A percentile compares a stretch with the other conserved stretches of the same genome.
Evolutionary conservation across 2,888 invertebrate species (phyloP).

Genomic region (Drosophila meridionalis): DNA sequence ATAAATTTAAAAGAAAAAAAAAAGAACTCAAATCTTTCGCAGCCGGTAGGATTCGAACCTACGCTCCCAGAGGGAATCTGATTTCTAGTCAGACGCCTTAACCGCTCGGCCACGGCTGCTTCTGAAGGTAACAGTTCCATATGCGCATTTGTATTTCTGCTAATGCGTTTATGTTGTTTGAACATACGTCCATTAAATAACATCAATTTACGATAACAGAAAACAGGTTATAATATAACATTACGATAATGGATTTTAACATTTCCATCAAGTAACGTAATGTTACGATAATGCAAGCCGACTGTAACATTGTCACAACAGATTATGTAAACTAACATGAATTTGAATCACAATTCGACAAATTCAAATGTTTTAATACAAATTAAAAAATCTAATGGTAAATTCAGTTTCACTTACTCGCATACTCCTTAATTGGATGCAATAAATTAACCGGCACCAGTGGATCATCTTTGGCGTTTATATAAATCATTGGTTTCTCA

Average conservation of each 20-base stretch:
- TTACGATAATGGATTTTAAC: constrained; percentile 18
- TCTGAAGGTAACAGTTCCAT: constrained; percentile 4
- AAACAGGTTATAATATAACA: constrained; percentile 1
- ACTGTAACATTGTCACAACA: constrained; percentile 11
- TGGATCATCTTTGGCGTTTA: constrained; percentile 97
- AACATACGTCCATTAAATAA: constrained; percentile 21
- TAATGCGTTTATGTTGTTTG: background rate
- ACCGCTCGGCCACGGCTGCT: constrained; percentile 85
- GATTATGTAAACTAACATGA: background rate
- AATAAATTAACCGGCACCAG: constrained; percentile 93
- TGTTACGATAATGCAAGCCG: constrained; percentile 15
- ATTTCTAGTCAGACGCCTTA: constrained; percentile 86
- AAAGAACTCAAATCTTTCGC: constrained; percentile 48
- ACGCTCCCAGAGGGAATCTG: constrained; percentile 85
- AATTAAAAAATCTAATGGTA: background rate
- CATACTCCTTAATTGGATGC: constrained; percentile 90
- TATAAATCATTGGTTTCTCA: constrained; percentile 94
- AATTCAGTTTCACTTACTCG: constrained; percentile 87
- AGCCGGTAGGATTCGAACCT: constrained; percentile 85
- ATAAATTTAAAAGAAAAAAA: constrained; percentile 13
- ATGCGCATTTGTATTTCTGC: constrained; percentile 6
- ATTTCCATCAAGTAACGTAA: constrained; percentile 9
- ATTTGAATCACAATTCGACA: background rate
- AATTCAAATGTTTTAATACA: background rate
- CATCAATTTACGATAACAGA: constrained; percentile 22